A percentile compares a stretch with the other conserved stretches of the same genome.
phyloP scores from a whole-genome alignment of 2,888 invertebrate genomes.

The Orthosia gothica region DNA sequence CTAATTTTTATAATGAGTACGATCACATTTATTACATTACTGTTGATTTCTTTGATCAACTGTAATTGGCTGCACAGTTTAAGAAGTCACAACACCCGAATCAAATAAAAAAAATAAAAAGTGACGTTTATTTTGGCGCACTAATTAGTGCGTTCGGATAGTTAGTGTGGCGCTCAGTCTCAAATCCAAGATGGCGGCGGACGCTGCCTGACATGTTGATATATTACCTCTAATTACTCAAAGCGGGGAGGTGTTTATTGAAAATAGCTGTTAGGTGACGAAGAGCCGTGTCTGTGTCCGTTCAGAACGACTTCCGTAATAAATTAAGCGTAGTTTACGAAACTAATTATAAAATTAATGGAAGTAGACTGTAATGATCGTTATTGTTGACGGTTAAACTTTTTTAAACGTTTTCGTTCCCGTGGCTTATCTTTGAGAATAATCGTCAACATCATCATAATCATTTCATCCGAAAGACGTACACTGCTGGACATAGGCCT shows the following conservation, averaged over 20 bases:
- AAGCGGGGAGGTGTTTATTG: constrained; percentile 88
- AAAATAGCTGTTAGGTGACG: constrained; percentile 87
- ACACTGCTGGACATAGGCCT: too few species aligned
- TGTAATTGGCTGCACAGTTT: constrained; percentile 37
- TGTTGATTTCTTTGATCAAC: background rate
- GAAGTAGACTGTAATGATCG: background rate
- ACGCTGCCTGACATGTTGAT: constrained; percentile 86
- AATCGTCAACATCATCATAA: too few species aligned
- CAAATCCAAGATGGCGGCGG: constrained; percentile 66
- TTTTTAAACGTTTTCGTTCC: too few species aligned
- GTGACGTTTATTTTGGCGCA: constrained; percentile 81
- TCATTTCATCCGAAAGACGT: too few species aligned
- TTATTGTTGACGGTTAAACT: background rate
- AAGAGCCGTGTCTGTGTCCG: constrained; percentile 81
- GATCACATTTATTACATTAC: background rate
- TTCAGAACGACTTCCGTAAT: constrained; percentile 68
- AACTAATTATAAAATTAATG: constrained; percentile 44
- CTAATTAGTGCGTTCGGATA: constrained; percentile 81
- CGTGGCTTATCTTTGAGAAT: too few species aligned
- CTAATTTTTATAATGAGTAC: background rate
- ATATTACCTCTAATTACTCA: constrained; percentile 90
- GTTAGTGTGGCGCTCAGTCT: constrained; percentile 56
- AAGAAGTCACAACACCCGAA: constrained; percentile 28
- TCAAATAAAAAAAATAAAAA: constrained; percentile 62
- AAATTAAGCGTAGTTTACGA: constrained; percentile 50